Conservation (phyloP, 2,888 invertebrate genomes). For the Phrixothrix hirtus region DNA sequence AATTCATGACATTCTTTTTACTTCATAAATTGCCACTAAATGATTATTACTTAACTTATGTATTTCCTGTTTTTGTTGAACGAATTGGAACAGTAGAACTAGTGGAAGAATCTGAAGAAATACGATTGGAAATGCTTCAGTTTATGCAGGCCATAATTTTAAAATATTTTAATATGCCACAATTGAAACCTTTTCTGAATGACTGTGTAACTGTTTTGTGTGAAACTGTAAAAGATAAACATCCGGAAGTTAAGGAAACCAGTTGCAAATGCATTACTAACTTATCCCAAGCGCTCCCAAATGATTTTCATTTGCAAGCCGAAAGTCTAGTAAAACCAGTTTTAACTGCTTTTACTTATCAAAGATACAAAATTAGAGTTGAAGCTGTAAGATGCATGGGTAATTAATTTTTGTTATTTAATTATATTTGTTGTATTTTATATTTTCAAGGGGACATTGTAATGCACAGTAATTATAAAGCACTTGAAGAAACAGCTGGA, state of each 20-base stretch:
- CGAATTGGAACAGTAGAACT: constrained; percentile 79
- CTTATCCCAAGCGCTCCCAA: constrained; percentile 66
- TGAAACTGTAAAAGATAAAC: constrained; percentile 75
- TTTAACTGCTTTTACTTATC: constrained; percentile 73
- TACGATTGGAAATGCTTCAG: constrained; percentile 70
- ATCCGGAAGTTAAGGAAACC: constrained; percentile 77
- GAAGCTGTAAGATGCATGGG: constrained; percentile 76
- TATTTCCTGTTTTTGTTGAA: constrained; percentile 75
- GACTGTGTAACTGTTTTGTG: constrained; percentile 74
- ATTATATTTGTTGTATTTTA: background rate
- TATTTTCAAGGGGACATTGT: constrained; percentile 60
- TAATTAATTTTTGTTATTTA: constrained; percentile 43
- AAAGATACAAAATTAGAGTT: constrained; percentile 79
- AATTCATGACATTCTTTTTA: constrained; percentile 61
- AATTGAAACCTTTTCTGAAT: constrained; percentile 70
- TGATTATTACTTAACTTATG: constrained; percentile 74
- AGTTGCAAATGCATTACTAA: constrained; percentile 73
- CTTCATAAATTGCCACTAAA: constrained; percentile 64
- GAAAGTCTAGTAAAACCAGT: constrained; percentile 76
- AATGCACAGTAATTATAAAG: constrained; percentile 59
- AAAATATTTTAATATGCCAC: constrained; percentile 63
- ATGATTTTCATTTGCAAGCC: constrained; percentile 75
- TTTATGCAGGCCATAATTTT: constrained; percentile 69
- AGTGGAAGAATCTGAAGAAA: constrained; percentile 76
- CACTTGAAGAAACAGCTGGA: constrained; percentile 67